These are phyloP conservation scores for Oncorhynchus tshawytscha DNA, from an alignment of 2,113 vertebrate genomes.

Conservation along the genomic window DNA sequence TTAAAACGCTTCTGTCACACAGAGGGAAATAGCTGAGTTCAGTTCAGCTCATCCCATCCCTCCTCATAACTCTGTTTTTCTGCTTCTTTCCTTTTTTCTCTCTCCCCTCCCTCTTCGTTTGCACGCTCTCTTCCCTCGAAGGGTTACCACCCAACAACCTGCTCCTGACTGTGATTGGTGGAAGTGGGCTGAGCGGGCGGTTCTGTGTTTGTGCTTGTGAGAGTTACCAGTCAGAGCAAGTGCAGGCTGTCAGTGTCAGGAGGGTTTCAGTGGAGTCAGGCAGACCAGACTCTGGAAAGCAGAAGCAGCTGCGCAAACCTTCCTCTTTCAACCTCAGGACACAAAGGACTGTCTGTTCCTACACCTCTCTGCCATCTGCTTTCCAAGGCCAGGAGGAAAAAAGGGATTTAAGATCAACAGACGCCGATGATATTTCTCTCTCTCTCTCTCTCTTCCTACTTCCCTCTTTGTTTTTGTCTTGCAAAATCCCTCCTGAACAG, in stretches of 20 bases:
- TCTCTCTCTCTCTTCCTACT: slow-evolving; percentile 26
- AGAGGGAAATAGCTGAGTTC: slow-evolving; percentile 46
- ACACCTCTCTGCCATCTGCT: background rate
- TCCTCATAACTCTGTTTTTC: slow-evolving; percentile 21
- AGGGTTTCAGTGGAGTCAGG: slow-evolving; percentile 29
- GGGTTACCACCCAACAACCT: slow-evolving; percentile 73
- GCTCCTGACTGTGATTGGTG: slow-evolving; percentile 67
- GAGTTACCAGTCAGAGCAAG: slow-evolving; percentile 56
- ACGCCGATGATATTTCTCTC: background rate
- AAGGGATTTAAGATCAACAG: slow-evolving; percentile 8
- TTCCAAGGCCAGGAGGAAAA: background rate
- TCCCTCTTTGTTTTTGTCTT: slow-evolving; percentile 43
- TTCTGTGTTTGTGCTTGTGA: slow-evolving; percentile 30
- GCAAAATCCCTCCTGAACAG: slow-evolving; percentile 22
- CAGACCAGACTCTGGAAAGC: background rate
- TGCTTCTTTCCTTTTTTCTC: slow-evolving; percentile 52
- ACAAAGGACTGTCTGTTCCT: background rate
- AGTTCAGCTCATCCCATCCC: slow-evolving; percentile 26
- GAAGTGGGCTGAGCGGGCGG: slow-evolving; percentile 21
- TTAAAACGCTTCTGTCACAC: slow-evolving; percentile 18
- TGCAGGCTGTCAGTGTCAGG: slow-evolving; percentile 55
- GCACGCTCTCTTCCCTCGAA: slow-evolving; percentile 46
- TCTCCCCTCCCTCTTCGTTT: slow-evolving; percentile 59
- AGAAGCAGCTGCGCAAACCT: slow-evolving; percentile 10
- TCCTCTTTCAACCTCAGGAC: slow-evolving; percentile 2